Conservation (phyloP, 2,113 vertebrate genomes). For the Dissostichus mawsoni region DNA sequence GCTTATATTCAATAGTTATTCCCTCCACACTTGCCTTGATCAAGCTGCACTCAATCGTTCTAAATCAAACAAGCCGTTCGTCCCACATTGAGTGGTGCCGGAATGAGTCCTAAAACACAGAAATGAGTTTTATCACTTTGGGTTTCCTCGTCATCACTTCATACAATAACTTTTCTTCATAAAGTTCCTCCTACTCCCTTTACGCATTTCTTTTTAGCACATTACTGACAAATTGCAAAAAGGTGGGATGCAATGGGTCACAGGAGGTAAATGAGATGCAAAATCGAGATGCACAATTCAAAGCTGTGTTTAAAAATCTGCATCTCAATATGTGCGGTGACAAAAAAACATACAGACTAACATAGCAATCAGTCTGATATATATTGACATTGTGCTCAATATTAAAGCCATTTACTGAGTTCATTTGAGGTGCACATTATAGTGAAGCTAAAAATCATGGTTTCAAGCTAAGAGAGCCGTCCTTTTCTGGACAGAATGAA, state of each 20-base stretch:
- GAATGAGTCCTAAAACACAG: no score
- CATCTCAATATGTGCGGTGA: background rate
- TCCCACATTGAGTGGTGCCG: no score
- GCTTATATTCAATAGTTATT: no score
- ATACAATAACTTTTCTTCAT: slow-evolving; percentile 15
- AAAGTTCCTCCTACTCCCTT: slow-evolving; percentile 10
- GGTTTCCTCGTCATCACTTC: slow-evolving; percentile 18
- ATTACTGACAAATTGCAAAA: background rate
- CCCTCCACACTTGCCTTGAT: no score
- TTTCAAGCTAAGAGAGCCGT: background rate
- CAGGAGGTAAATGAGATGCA: slow-evolving; percentile 38
- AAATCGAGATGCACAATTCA: slow-evolving; percentile 31
- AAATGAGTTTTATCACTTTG: no score
- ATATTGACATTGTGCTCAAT: background rate
- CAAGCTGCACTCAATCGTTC: no score
- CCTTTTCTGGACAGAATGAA: slow-evolving; percentile 10
- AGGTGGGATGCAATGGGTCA: background rate
- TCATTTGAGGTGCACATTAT: background rate
- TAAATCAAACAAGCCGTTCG: no score
- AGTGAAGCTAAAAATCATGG: slow-evolving; percentile 1
- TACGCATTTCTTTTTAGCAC: slow-evolving; percentile 19
- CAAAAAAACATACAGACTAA: slow-evolving; percentile 5
- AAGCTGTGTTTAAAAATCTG: slow-evolving; percentile 12
- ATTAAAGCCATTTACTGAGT: background rate
- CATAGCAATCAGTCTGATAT: background rate